Conservation (phyloP, 2,888 invertebrate species). For the Labia minor region DNA sequence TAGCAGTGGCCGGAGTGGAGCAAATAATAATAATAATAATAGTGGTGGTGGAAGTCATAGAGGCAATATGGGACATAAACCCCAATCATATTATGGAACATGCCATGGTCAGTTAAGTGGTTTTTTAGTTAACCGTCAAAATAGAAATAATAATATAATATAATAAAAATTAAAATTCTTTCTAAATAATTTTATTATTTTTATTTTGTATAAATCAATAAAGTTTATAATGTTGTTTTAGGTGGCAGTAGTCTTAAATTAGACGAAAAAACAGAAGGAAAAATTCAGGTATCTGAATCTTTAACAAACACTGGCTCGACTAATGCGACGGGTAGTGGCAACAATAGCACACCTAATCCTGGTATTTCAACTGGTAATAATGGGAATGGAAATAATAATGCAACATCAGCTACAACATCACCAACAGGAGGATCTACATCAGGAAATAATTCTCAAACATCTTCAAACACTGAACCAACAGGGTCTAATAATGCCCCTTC, state of each 20-base stretch:
- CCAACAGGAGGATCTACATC: not conserved
- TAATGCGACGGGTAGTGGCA: not conserved
- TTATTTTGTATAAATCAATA: not conserved
- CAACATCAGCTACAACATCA: not conserved
- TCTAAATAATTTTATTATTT: not conserved
- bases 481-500: not conserved
- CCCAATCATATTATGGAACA: not conserved
- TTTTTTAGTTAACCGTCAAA: too few relatives aligned
- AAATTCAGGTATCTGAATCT: not conserved
- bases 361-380: not conserved
- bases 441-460: not conserved
- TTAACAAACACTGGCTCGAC: not conserved
- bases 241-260: not conserved
- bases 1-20: not conserved
- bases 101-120: not conserved
- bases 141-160: too few relatives aligned
- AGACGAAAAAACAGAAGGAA: not conserved
- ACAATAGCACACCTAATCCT: not conserved
- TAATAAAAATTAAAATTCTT: too few relatives aligned
- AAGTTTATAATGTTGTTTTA: not conserved
- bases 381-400: not conserved
- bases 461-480: not conserved
- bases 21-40: not conserved
- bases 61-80: not conserved
- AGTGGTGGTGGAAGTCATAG: not conserved